Evolutionary conservation across 2,113 vertebrate species (phyloP).

Genomic region (Suncus etruscus): DNA sequence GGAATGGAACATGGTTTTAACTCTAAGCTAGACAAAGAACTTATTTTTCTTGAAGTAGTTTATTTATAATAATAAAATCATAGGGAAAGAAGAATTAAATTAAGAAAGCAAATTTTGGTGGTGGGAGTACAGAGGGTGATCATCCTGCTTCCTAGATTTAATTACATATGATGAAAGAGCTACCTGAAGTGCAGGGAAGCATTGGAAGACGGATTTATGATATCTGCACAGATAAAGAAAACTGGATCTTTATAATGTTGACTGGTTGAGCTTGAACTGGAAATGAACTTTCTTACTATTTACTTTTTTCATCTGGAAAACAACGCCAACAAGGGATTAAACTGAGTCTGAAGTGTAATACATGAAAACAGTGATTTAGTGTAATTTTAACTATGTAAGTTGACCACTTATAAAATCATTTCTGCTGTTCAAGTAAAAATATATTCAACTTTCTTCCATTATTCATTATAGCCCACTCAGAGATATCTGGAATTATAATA

Average conservation of each 20-base stretch:
- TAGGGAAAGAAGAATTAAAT: slow-evolving; percentile 37
- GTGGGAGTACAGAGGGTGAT: not conserved
- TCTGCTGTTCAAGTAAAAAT: slow-evolving; percentile 43
- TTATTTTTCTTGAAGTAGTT: slow-evolving; percentile 65
- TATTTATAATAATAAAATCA: slow-evolving; percentile 64
- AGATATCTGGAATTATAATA: not conserved
- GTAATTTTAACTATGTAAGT: not conserved
- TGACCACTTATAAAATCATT: slow-evolving; percentile 14
- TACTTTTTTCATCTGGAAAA: slow-evolving; percentile 22
- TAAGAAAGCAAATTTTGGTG: not conserved
- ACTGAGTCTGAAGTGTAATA: not conserved
- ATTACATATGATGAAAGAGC: not conserved
- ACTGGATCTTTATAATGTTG: not conserved
- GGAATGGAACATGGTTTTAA: slow-evolving; percentile 33
- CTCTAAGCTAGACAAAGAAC: slow-evolving; percentile 39
- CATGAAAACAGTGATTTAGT: not conserved
- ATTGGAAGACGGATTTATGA: not conserved
- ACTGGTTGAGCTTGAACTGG: not conserved
- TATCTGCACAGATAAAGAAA: not conserved
- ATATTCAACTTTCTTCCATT: not conserved
- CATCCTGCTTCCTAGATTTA: not conserved
- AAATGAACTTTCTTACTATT: not conserved
- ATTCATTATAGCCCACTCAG: not conserved
- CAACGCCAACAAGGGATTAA: not conserved
- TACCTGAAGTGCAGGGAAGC: not conserved